Evolutionary conservation across 2,797 vertebrate species (phyloP), one percentile per base, ranked within the genome.

Genomic region (Cynodonichthys magdalenae): DNA sequence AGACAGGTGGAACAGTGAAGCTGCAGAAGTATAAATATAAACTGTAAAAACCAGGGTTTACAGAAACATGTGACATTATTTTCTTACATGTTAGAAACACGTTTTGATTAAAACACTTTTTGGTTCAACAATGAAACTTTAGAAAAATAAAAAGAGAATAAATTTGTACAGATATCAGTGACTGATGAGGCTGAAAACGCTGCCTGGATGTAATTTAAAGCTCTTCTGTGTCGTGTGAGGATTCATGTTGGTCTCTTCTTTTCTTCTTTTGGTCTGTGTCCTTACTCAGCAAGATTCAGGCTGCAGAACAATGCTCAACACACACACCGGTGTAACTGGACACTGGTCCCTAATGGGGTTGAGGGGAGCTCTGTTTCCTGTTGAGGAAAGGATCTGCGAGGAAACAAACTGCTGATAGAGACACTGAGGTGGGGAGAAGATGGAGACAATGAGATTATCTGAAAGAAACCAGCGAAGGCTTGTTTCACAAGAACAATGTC

Each of bases 391-490:
- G 77, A 78, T 81, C 69, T 66, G 82, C 83, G 79, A 86, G 85
- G 83, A 89, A 87, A 87, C 80, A 83, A 89, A 83, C 82, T 82
- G 85, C 83, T 84, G 83, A 85, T 81, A 66, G 80, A 80, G 64
- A 70, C 6, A 62, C 63, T 50, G 71, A 75, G 59, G 57, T 18
- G 52, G 29, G 18, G 27, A 18, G 20, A 61, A 69, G 59, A 73
- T 50, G 54, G 61, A 80, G 60, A 72, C 61, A 69, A 77, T 66
- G 50, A 59, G 66, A 80, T 83, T 69, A 70, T 67, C 56, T 41
- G 2, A 47, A 56, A 65, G 34, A 49, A 73, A 71, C 64, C 57
- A 42, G 53, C 51, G 34, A 68, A 51, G 39, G 18, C 5, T 36
- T 15, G 4, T 11, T 51, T 63, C 15, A 4, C 2, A 5, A 57